A percentile compares a stretch with the other conserved stretches of the same genome.
These are phyloP conservation scores for Dynastes grantii DNA, from an alignment of 2,888 invertebrate genomes.

Conservation along the genomic window DNA sequence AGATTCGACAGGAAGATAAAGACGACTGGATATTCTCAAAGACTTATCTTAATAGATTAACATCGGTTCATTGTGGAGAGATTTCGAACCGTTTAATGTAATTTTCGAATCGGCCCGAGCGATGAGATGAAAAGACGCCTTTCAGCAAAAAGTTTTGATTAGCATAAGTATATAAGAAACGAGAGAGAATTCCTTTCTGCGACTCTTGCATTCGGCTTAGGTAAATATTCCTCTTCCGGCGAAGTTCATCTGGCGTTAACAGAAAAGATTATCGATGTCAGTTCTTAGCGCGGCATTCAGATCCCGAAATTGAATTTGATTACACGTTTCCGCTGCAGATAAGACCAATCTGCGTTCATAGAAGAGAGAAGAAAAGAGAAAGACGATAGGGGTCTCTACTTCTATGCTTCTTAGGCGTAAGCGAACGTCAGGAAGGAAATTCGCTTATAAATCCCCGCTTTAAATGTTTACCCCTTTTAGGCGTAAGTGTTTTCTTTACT, in stretches of 20 bases:
- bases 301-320: constrained; percentile 62
- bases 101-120: neutral
- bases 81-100: neutral
- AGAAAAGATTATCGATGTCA: constrained; percentile 61
- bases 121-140: neutral
- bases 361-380: constrained; percentile 2
- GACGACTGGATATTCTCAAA: no score
- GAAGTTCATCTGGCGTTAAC: constrained; percentile 47
- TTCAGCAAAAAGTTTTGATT: constrained; percentile 24
- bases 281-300: constrained; percentile 57
- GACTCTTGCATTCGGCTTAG: constrained; percentile 20
- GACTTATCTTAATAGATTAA: no score
- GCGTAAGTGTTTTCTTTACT: constrained; percentile 39
- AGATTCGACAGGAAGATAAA: no score
- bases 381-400: constrained; percentile 37
- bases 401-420: constrained; percentile 24
- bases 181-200: constrained; percentile 25
- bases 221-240: constrained; percentile 32
- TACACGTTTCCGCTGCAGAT: constrained; percentile 61
- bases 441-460: constrained; percentile 60
- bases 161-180: constrained; percentile 31
- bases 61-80: no score
- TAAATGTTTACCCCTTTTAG: constrained; percentile 54
- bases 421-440: constrained; percentile 58
- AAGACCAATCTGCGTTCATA: constrained; percentile 61